These are phyloP conservation scores for Drosophila barbarae DNA, from an alignment of 2,888 invertebrate genomes.

Conservation along the genomic window DNA sequence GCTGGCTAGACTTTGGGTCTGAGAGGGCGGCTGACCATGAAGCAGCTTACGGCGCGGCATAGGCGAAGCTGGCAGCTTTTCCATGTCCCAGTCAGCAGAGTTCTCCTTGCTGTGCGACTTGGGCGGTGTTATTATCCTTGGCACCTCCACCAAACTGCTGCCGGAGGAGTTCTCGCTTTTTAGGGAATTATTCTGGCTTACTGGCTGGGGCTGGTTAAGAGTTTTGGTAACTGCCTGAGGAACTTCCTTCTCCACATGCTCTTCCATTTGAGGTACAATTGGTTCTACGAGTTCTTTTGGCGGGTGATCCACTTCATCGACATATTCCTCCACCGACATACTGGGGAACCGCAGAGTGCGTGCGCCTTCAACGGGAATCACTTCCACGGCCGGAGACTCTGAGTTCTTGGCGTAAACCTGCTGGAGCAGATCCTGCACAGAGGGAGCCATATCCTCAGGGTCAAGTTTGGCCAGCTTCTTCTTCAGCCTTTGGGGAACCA, in stretches of 20 bases:
- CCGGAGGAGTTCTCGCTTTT: conserved; percentile 54
- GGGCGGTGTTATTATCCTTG: conserved; percentile 40
- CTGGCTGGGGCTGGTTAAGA: conserved; percentile 11
- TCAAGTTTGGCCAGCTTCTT: conserved; percentile 71
- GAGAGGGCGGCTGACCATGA: not conserved
- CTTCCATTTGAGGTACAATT: not conserved
- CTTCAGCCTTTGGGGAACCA: conserved; percentile 68
- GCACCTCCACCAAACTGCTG: conserved; percentile 49
- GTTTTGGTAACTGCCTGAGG: not conserved
- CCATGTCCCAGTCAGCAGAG: conserved; percentile 70
- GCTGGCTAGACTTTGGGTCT: conserved; percentile 12
- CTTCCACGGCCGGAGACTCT: not conserved
- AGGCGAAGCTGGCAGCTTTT: conserved; percentile 65
- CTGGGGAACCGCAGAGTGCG: conserved; percentile 62
- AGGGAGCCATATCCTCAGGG: conserved; percentile 76
- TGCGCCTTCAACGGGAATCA: not conserved
- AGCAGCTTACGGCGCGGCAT: conserved; percentile 66
- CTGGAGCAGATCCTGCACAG: conserved; percentile 76
- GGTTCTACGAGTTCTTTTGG: not conserved
- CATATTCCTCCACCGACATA: conserved; percentile 47
- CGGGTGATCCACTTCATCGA: conserved; percentile 20
- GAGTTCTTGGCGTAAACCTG: conserved; percentile 44
- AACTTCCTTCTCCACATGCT: not conserved
- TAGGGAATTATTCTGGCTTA: conserved; percentile 24
- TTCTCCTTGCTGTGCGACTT: conserved; percentile 58